Evolutionary conservation across 2,113 vertebrate genomes (phyloP), one percentile per base, ranked within the genome.

Genomic region (Pseudonaja textilis): DNA sequence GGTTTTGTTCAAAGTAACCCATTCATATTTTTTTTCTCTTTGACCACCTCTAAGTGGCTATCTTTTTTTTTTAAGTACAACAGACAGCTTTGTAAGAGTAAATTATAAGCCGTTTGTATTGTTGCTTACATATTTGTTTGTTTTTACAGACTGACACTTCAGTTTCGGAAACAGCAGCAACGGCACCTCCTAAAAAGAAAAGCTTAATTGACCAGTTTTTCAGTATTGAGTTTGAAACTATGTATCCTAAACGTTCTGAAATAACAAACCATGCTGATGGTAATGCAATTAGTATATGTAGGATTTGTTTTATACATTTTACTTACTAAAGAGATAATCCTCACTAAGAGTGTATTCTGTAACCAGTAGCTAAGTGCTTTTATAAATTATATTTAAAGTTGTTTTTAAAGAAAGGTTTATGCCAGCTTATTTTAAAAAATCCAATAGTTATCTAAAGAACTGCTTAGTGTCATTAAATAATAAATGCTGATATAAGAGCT

Each of bases 201-300:
- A 99, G 99, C 96, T 98, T 99, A 96, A 99, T 99, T 6, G 99
- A 99, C 96, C 99, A 99, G 55, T 99, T 99, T 98, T 99, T 99
- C 92, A 99, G 99, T 89, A 98, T 99, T 95, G 99, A 99, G 96
- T 99, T 98, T 97, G 99, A 99, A 97, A 99, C 99, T 91, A 97
- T 98, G 99, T 99, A 99, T 99, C 99, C 99, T 99, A 97, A 96
- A 95, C 87, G 88, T 39, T 50, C 47, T 95, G 91, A 88, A 94
- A 95, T 92, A 94, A 89, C 47, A 34, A 90, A 87, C 56, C 55
- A 7, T 11, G 23, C 8, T 0, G 0, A 0, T 23, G 1, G 69
- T 11, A 0, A 90, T 64, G 7, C 0, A 11, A 42, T 47, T 88
- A 93, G 55, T 87, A 9, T 91, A 90, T 1, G 9, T 45, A 26